Percentiles rank a stretch among this genome's conserved stretches.
These are phyloP conservation scores for Andrena camellia DNA, from an alignment of 2,888 invertebrate species.

Conservation along the genomic window DNA sequence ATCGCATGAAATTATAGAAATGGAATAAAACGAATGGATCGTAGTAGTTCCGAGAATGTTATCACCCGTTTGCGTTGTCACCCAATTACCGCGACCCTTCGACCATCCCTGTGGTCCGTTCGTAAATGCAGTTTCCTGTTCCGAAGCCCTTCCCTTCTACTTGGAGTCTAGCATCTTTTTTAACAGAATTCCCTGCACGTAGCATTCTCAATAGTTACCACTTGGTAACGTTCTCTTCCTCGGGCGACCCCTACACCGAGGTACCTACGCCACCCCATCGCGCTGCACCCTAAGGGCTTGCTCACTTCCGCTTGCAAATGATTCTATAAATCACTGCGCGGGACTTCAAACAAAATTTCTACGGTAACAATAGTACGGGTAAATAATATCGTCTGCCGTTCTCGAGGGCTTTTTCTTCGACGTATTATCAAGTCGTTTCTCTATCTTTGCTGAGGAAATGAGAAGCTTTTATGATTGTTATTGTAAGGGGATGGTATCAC, in stretches of 20 bases:
- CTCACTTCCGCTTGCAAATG: slow-evolving; percentile 13
- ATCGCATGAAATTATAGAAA: not conserved
- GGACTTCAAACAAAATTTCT: slow-evolving; percentile 5
- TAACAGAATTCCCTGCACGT: slow-evolving; percentile 2
- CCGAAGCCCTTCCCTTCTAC: not conserved
- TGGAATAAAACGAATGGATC: not conserved
- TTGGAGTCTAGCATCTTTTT: not conserved
- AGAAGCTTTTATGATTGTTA: too few relatives aligned
- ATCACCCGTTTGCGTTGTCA: too few relatives aligned
- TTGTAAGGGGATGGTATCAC: too few relatives aligned
- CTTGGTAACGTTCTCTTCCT: slow-evolving; percentile 8
- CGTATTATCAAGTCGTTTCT: too few relatives aligned
- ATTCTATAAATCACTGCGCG: slow-evolving; percentile 6
- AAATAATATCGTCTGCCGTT: slow-evolving; percentile 2
- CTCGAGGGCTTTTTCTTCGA: not conserved
- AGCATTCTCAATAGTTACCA: slow-evolving; percentile 8
- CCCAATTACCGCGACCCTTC: too few relatives aligned
- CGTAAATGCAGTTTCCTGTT: not conserved
- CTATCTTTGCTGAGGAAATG: too few relatives aligned
- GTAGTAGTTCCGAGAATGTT: too few relatives aligned
- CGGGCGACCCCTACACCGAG: not conserved
- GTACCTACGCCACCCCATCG: not conserved
- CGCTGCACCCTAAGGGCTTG: slow-evolving; percentile 4
- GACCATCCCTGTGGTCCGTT: too few relatives aligned
- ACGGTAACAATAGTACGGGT: not conserved